Evolutionary conservation across 2,113 vertebrate genomes (phyloP).

Genomic region (Prionailurus viverrinus): DNA sequence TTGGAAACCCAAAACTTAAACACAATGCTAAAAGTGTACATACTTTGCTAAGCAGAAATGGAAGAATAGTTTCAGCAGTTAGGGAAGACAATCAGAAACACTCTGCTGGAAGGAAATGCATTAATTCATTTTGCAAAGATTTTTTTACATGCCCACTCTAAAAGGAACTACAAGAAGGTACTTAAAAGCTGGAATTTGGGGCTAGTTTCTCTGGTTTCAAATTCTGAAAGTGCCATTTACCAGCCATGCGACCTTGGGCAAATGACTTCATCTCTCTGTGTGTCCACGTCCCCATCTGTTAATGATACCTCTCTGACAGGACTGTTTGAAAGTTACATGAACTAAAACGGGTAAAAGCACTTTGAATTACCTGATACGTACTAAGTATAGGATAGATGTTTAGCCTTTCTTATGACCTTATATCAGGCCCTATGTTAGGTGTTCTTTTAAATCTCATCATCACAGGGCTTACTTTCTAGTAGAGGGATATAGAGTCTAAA

Average conservation of each 20-base stretch:
- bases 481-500: background rate
- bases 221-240: background rate
- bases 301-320: background rate
- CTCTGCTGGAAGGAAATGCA: background rate
- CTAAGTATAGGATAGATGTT: background rate
- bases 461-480: background rate
- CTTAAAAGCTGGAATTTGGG: constrained; percentile 35
- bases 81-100: background rate
- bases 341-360: background rate
- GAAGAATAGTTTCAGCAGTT: background rate
- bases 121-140: constrained; percentile 44
- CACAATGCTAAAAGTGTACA: background rate
- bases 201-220: constrained; percentile 20
- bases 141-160: background rate
- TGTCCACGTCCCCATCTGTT: background rate
- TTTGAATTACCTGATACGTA: background rate
- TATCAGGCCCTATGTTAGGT: background rate
- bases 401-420: background rate
- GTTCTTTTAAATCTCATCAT: background rate
- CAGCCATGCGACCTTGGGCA: background rate
- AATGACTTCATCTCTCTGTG: background rate
- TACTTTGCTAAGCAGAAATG: background rate
- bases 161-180: background rate
- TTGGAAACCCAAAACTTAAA: background rate
- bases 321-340: background rate